A percentile compares a stretch with the other conserved stretches of the same genome.
These are phyloP conservation scores for Dallia pectoralis DNA, from an alignment of 2,797 vertebrate species.

Conservation along the genomic window DNA sequence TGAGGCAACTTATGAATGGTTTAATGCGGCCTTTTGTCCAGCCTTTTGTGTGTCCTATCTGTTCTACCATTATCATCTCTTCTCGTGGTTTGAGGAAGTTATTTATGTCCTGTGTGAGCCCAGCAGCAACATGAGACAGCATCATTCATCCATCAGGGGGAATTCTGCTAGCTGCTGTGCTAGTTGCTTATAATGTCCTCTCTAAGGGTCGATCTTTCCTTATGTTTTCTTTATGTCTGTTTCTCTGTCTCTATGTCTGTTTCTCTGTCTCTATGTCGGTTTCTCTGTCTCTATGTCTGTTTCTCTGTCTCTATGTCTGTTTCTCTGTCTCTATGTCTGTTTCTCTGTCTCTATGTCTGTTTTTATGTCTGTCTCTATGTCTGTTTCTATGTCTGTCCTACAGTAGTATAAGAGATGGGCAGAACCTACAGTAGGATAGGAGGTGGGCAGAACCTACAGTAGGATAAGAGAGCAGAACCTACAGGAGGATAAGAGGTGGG, in stretches of 20 bases:
- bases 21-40: neutral
- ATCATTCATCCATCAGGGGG: constrained; percentile 55
- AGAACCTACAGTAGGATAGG: too few species aligned
- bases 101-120: constrained; percentile 70
- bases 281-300: constrained; percentile 47
- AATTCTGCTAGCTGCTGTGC: constrained; percentile 51
- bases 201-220: constrained; percentile 67
- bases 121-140: constrained; percentile 42
- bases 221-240: constrained; percentile 50
- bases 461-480: too few species aligned
- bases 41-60: neutral
- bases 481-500: too few species aligned
- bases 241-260: constrained; percentile 59
- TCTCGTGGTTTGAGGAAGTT: constrained; percentile 51
- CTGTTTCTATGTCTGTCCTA: too few species aligned
- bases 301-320: constrained; percentile 59
- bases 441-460: too few species aligned
- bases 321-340: constrained; percentile 45
- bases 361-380: too few species aligned
- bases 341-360: constrained; percentile 59
- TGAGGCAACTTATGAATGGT: neutral
- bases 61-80: constrained; percentile 8
- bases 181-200: constrained; percentile 58
- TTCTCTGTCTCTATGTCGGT: constrained; percentile 45
- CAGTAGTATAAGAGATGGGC: too few species aligned